A percentile compares a stretch with the other conserved stretches of the same genome.
These are phyloP conservation scores for Plotosus lineatus DNA, from an alignment of 2,113 vertebrate species.

Conservation along the genomic window DNA sequence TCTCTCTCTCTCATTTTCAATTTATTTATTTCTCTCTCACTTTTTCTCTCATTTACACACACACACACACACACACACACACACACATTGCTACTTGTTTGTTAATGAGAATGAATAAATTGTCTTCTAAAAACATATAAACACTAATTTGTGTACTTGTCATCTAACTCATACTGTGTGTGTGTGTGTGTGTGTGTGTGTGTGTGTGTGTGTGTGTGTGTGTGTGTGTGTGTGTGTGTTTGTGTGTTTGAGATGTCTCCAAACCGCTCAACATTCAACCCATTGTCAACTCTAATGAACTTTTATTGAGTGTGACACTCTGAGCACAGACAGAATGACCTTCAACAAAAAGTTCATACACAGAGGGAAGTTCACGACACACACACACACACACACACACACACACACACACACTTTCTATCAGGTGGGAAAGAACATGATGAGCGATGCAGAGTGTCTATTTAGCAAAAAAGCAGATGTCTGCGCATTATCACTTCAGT, in stretches of 20 bases:
- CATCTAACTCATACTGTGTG: no score
- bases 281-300: constrained; percentile 48
- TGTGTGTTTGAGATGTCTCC: constrained; percentile 1
- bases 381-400: constrained; percentile 32
- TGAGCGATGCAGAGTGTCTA: not conserved
- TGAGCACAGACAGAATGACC: constrained; percentile 39
- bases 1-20: no score
- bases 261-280: constrained; percentile 14
- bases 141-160: not conserved
- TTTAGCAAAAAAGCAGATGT: not conserved
- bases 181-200: no score
- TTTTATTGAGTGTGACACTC: constrained; percentile 54
- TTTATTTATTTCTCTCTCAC: no score
- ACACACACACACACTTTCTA: constrained; percentile 14
- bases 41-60: no score
- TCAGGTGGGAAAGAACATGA: not conserved
- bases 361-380: constrained; percentile 13
- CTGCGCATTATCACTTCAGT: not conserved
- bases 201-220: not conserved
- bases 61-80: no score
- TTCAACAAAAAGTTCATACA: no score
- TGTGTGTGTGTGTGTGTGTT: constrained; percentile 7
- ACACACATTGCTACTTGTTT: not conserved
- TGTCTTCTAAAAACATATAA: not conserved
- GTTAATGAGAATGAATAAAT: not conserved